Evolutionary conservation across 2,888 invertebrate species (phyloP).

Genomic region (Norana najaformis): DNA sequence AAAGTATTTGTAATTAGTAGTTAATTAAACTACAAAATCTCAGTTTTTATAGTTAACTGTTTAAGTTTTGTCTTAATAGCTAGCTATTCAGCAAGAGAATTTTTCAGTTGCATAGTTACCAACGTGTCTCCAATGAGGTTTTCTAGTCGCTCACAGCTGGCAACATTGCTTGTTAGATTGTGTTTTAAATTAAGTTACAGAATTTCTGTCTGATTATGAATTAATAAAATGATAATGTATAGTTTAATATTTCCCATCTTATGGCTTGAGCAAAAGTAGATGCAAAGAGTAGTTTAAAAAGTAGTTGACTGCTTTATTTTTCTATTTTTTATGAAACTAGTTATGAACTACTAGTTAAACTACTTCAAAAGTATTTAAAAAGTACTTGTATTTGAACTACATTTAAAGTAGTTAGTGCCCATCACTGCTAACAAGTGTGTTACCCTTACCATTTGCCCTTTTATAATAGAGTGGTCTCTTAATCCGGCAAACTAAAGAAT

Average conservation of each 20-base stretch:
- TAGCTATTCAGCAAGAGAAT: not conserved
- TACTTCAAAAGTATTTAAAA: not conserved
- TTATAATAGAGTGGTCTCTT: not conserved
- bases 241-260: not conserved
- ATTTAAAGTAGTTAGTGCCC: not conserved
- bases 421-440: not conserved
- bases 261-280: not conserved
- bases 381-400: not conserved
- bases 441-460: not conserved
- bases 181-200: no score
- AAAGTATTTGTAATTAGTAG: no score
- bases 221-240: not conserved
- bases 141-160: no score
- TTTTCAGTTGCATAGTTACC: not conserved
- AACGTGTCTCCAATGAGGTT: no score
- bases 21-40: no score
- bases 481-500: not conserved
- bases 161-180: no score
- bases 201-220: not conserved
- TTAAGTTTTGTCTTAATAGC: not conserved
- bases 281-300: not conserved
- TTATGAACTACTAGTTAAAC: not conserved
- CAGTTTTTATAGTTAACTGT: no score
- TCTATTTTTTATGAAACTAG: not conserved
- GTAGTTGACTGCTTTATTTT: not conserved